Evolutionary conservation across 2,797 vertebrate genomes (phyloP).

Genomic region (Sebastes diploproa): DNA sequence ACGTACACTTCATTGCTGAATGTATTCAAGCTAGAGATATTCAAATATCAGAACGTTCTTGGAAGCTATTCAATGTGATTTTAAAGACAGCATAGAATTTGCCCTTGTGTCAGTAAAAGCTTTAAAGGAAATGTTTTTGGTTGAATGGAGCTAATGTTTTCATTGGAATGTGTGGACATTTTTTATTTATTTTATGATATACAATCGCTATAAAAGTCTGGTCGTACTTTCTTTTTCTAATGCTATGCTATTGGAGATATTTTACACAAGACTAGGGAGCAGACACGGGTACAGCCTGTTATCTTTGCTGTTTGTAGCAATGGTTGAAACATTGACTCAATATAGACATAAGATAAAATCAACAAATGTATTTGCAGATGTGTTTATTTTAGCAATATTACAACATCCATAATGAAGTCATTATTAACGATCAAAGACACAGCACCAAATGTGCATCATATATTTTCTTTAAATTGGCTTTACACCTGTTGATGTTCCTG

Average conservation of each 20-base stretch:
- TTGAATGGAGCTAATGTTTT: background rate
- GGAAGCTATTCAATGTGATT: background rate
- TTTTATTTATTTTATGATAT: background rate
- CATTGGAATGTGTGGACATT: background rate
- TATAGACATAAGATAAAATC: background rate
- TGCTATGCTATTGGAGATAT: background rate
- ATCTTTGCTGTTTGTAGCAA: background rate
- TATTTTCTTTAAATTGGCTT: background rate
- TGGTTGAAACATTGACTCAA: background rate
- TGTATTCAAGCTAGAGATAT: background rate
- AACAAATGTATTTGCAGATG: background rate
- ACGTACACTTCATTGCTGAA: background rate
- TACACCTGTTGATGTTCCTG: background rate
- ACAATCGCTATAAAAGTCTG: background rate
- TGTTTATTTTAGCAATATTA: background rate
- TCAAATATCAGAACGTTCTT: background rate
- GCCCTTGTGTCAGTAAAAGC: background rate
- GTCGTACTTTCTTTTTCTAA: background rate
- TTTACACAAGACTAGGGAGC: background rate
- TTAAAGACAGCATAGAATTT: background rate
- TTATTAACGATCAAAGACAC: background rate
- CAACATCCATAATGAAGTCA: too few relatives aligned
- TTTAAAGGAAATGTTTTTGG: background rate
- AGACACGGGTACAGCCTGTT: background rate
- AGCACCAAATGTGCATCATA: background rate